A percentile compares a stretch with the other conserved stretches of the same genome.
These are phyloP conservation scores for Nycteola revayana DNA, from an alignment of 2,888 invertebrate species.

Conservation along the genomic window DNA sequence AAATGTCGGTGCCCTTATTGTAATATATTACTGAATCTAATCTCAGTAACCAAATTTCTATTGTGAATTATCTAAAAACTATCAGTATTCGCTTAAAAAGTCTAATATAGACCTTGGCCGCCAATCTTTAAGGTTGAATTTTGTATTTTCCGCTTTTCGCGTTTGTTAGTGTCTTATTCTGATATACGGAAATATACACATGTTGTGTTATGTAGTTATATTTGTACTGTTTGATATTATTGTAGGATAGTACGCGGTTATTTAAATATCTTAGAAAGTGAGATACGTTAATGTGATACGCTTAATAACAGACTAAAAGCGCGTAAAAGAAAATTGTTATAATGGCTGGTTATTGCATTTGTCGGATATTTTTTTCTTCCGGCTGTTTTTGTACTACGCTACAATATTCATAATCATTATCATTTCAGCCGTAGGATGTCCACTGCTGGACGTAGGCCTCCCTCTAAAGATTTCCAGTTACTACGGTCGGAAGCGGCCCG, in stretches of 20 bases:
- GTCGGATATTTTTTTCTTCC: too few species aligned
- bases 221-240: constrained; percentile 29
- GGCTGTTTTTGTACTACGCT: too few species aligned
- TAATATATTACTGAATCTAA: background rate
- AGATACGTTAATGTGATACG: too few species aligned
- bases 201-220: constrained; percentile 33
- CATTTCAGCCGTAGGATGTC: too few species aligned
- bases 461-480: too few species aligned
- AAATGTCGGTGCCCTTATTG: too few species aligned
- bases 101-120: constrained; percentile 20
- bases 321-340: too few species aligned
- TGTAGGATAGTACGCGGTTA: constrained; percentile 1
- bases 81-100: constrained; percentile 25
- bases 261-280: constrained; percentile 1
- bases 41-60: constrained; percentile 7
- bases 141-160: constrained; percentile 13
- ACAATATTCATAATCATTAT: too few species aligned
- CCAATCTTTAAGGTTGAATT: constrained; percentile 28
- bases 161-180: constrained; percentile 26
- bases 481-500: too few species aligned
- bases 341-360: too few species aligned
- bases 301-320: too few species aligned
- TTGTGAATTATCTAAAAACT: constrained; percentile 1
- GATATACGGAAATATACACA: constrained; percentile 32
- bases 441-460: too few species aligned